These are phyloP conservation scores for Xanthia icteritia DNA, from an alignment of 2,888 invertebrate species.

Conservation along the genomic window DNA sequence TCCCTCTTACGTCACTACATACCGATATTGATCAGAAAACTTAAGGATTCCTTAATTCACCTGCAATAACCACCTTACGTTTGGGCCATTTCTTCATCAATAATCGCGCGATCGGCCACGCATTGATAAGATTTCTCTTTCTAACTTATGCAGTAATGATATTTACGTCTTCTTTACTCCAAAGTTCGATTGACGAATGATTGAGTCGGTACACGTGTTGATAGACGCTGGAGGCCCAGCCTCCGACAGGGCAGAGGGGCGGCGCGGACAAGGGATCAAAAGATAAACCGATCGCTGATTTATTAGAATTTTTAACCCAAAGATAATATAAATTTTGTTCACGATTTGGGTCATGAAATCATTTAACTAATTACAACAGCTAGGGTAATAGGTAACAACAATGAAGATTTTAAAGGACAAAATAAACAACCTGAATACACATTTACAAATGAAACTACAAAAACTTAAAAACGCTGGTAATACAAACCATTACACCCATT, in stretches of 20 bases:
- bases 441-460: neutral
- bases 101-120: slow-evolving; percentile 75
- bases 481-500: neutral
- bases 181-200: slow-evolving; percentile 86
- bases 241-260: slow-evolving; percentile 74
- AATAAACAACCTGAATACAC: neutral
- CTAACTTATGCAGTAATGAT: slow-evolving; percentile 71
- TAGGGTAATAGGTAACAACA: neutral
- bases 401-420: neutral
- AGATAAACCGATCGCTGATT: slow-evolving; percentile 59
- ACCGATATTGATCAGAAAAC: slow-evolving; percentile 73
- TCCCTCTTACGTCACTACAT: slow-evolving; percentile 73
- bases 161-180: slow-evolving; percentile 82
- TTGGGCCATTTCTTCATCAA: slow-evolving; percentile 80
- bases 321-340: slow-evolving; percentile 19
- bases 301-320: slow-evolving; percentile 27
- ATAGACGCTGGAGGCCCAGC: slow-evolving; percentile 80
- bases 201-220: slow-evolving; percentile 82
- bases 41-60: slow-evolving; percentile 74
- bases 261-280: slow-evolving; percentile 68
- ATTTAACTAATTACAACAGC: neutral
- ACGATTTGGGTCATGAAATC: neutral
- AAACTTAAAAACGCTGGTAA: neutral
- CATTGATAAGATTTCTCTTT: slow-evolving; percentile 78
- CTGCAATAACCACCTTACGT: slow-evolving; percentile 80